Conservation (phyloP, 2,888 invertebrate genomes). For the Stenichneumon culpator region DNA sequence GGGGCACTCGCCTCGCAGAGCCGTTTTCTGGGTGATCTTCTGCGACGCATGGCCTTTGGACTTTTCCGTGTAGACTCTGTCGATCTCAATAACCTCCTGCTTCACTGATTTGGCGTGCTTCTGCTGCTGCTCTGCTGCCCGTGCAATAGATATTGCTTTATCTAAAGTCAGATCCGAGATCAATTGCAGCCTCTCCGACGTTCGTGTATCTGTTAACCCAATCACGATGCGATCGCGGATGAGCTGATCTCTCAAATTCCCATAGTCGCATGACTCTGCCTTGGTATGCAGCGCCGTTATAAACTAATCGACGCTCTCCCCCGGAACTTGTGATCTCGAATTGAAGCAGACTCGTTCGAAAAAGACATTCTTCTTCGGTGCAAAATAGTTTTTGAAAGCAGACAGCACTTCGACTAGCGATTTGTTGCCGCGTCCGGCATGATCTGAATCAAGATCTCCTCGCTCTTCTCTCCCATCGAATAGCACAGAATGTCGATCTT, state of each 20-base stretch:
- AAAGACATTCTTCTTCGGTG: conserved; percentile 70
- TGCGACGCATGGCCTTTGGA: background rate
- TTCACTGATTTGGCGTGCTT: conserved; percentile 28
- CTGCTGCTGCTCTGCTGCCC: conserved; percentile 65
- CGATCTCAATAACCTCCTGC: conserved; percentile 24
- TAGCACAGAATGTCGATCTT: conserved; percentile 64
- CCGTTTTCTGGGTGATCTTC: background rate
- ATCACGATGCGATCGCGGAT: conserved; percentile 76
- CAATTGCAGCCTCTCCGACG: conserved; percentile 72
- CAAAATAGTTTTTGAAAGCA: conserved; percentile 67
- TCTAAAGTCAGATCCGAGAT: conserved; percentile 68
- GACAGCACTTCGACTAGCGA: conserved; percentile 54
- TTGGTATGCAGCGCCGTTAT: conserved; percentile 70
- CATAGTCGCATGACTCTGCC: conserved; percentile 72
- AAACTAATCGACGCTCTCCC: conserved; percentile 65
- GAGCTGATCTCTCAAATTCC: conserved; percentile 71
- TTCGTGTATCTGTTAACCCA: conserved; percentile 71
- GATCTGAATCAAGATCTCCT: conserved; percentile 54
- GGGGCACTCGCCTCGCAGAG: conserved; percentile 32
- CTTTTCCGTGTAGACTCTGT: conserved; percentile 4
- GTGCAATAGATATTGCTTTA: conserved; percentile 66
- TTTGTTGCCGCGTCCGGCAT: conserved; percentile 36
- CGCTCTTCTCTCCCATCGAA: conserved; percentile 67
- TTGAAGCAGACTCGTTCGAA: conserved; percentile 72
- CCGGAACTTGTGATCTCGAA: conserved; percentile 66